A percentile compares a stretch with the other conserved stretches of the same genome.
These are phyloP conservation scores for Bugula neritina DNA, from an alignment of 2,888 invertebrate genomes.

Conservation along the genomic window DNA sequence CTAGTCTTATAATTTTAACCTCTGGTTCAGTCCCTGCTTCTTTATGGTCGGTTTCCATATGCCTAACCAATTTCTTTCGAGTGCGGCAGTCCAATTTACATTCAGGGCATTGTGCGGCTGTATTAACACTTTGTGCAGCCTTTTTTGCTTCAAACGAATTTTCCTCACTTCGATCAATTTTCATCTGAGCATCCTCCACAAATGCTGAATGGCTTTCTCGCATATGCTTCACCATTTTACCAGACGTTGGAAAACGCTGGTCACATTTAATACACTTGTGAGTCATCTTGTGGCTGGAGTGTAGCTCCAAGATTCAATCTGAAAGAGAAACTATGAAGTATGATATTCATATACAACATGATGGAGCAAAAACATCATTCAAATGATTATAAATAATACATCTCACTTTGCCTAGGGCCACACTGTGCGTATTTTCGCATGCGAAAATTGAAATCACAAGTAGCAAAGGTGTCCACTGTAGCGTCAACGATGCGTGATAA, in stretches of 20 bases:
- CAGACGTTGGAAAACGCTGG: slow-evolving; percentile 6
- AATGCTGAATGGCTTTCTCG: slow-evolving; percentile 10
- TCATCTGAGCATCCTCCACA: slow-evolving; percentile 20
- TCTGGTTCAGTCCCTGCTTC: slow-evolving; percentile 16
- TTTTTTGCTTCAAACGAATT: slow-evolving; percentile 9
- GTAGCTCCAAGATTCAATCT: no score
- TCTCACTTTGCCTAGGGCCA: no score
- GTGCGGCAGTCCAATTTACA: slow-evolving; percentile 19
- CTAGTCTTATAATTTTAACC: slow-evolving; percentile 13
- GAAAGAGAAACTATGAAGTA: no score
- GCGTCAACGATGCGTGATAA: no score
- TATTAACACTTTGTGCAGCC: not conserved
- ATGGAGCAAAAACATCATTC: no score
- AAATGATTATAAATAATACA: no score
- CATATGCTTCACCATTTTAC: slow-evolving; percentile 20
- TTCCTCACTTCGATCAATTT: slow-evolving; percentile 15
- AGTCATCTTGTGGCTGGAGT: not conserved
- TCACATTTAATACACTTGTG: slow-evolving; percentile 23
- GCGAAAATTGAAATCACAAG: no score
- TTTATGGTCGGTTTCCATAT: slow-evolving; percentile 13
- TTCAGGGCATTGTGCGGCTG: slow-evolving; percentile 6
- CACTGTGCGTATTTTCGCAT: no score
- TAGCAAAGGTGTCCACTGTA: no score
- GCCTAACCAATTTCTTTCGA: slow-evolving; percentile 22
- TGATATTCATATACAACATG: no score